These are phyloP conservation scores for Acromyrmex charruanus DNA, from an alignment of 1,140 invertebrate species.

Conservation along the genomic window DNA sequence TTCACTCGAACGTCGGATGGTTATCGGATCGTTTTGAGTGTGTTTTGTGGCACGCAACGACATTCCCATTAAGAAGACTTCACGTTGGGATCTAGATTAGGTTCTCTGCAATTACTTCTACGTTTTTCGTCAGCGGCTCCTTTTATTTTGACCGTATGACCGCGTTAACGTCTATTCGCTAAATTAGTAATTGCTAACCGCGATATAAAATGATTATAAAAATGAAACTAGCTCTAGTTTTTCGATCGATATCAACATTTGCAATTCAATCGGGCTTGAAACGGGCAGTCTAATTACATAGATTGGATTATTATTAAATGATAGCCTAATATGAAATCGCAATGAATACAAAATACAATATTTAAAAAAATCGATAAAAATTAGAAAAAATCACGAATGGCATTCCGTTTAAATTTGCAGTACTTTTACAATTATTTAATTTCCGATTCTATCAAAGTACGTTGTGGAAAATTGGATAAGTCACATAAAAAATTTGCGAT, in stretches of 20 bases:
- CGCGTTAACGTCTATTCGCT: conserved; percentile 6
- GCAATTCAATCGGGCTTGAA: background rate
- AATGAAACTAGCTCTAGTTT: background rate
- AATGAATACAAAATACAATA: background rate
- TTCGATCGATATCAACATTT: background rate
- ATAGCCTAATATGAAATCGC: background rate
- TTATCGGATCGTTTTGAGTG: conserved; percentile 54
- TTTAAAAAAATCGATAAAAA: background rate
- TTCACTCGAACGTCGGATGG: conserved; percentile 60
- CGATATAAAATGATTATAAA: background rate
- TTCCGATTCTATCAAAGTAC: background rate
- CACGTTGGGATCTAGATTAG: conserved; percentile 56
- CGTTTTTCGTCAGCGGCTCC: conserved; percentile 53
- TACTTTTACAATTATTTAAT: conserved; percentile 2
- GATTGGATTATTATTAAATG: background rate
- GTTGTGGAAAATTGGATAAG: conserved; percentile 3
- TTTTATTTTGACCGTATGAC: conserved; percentile 54
- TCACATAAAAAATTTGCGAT: conserved; percentile 49
- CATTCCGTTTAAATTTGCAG: background rate
- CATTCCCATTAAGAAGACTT: conserved; percentile 69
- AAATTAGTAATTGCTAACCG: conserved; percentile 62
- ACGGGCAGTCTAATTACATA: too few relatives aligned
- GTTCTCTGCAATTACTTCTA: conserved; percentile 61
- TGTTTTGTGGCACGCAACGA: conserved; percentile 63
- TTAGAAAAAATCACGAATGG: background rate